Percentiles rank a stretch among this genome's conserved stretches.
Conservation (phyloP, 2,888 invertebrate species). For the Lepidochrysops patricia region DNA sequence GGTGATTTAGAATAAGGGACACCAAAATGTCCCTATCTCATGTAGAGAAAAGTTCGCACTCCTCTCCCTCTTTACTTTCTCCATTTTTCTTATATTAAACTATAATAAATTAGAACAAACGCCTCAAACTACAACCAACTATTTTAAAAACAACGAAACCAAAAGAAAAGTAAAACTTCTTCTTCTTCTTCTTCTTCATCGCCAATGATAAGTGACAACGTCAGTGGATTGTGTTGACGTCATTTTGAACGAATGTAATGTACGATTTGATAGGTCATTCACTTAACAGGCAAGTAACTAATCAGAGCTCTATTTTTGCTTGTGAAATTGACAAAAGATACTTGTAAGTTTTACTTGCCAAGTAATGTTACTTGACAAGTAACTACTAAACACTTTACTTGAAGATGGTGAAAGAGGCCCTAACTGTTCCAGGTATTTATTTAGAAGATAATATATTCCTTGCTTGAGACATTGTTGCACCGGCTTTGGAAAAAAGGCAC, state of each 20-base stretch:
- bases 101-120: too few species aligned
- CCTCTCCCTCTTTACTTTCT: too few species aligned
- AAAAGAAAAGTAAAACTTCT: too few species aligned
- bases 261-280: too few species aligned
- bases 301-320: background rate
- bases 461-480: constrained; percentile 32
- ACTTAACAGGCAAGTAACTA: background rate
- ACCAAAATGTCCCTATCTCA: background rate
- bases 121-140: too few species aligned
- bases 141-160: too few species aligned
- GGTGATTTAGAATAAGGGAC: background rate
- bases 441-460: constrained; percentile 32
- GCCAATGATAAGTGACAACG: background rate
- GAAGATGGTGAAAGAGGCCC: background rate
- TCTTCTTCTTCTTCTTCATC: background rate
- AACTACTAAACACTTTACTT: too few species aligned
- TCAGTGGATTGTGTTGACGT: background rate
- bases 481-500: constrained; percentile 32
- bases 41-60: background rate
- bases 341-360: background rate
- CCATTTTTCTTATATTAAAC: too few species aligned
- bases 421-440: constrained; percentile 28
- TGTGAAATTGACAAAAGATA: background rate
- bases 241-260: too few species aligned
- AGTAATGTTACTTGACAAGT: background rate